A percentile compares a stretch with the other conserved stretches of the same genome.
phyloP scores from a whole-genome alignment of 2,113 vertebrate species.

The Malurus elegans region DNA sequence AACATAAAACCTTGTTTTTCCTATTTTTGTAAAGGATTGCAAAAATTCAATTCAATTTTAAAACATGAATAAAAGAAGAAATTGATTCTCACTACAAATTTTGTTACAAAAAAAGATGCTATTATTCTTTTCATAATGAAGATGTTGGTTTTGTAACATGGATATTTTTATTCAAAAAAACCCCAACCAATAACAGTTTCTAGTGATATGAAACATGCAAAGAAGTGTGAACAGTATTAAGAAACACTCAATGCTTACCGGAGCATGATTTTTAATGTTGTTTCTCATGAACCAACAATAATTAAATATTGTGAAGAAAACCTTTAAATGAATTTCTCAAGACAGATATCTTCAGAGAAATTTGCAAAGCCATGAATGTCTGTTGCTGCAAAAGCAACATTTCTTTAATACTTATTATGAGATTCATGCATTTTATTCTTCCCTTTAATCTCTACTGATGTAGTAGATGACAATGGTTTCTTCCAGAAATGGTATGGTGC shows the following conservation, averaged over 20 bases:
- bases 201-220: background rate
- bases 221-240: background rate
- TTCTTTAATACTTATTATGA: background rate
- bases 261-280: background rate
- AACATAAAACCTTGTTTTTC: background rate
- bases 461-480: background rate
- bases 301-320: background rate
- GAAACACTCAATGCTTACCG: background rate
- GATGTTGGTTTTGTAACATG: background rate
- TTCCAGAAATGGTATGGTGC: background rate
- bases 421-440: background rate
- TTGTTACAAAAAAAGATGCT: background rate
- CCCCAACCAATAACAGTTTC: background rate
- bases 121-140: background rate
- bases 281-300: background rate
- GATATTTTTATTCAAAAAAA: background rate
- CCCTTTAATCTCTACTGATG: background rate
- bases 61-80: background rate
- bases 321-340: background rate
- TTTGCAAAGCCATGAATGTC: background rate
- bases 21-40: background rate
- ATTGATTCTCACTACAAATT: background rate
- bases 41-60: background rate
- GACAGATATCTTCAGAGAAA: background rate
- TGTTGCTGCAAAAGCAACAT: background rate